Evolutionary conservation across 2,888 invertebrate species (phyloP).

Genomic region (Agrochola lota): DNA sequence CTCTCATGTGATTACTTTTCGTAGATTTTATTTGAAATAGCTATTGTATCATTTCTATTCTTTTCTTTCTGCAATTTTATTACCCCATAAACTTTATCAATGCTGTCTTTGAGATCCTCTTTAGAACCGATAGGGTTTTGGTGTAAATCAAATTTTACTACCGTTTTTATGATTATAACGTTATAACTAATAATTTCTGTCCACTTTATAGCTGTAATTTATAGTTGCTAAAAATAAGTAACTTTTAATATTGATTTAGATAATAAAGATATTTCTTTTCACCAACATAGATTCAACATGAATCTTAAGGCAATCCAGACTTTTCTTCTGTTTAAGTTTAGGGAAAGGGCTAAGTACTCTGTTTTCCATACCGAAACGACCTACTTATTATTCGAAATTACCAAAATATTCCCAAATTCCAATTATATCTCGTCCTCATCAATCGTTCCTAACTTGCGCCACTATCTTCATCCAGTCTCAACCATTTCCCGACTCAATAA

Average conservation of each 20-base stretch:
- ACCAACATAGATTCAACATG: too few relatives aligned
- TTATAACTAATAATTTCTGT: slow-evolving; percentile 42
- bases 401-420: too few relatives aligned
- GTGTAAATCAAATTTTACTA: slow-evolving; percentile 59
- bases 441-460: slow-evolving; percentile 70
- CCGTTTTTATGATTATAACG: slow-evolving; percentile 50
- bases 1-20: slow-evolving; percentile 17
- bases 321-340: too few relatives aligned
- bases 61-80: slow-evolving; percentile 44
- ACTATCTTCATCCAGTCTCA: slow-evolving; percentile 69
- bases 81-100: slow-evolving; percentile 48
- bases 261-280: background rate
- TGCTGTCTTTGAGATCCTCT: slow-evolving; percentile 30
- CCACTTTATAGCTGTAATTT: slow-evolving; percentile 44
- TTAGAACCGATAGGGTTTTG: slow-evolving; percentile 42
- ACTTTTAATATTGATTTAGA: background rate
- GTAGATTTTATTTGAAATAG: slow-evolving; percentile 26
- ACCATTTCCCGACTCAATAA: slow-evolving; percentile 83
- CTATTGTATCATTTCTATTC: slow-evolving; percentile 35
- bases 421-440: too few relatives aligned
- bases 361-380: too few relatives aligned
- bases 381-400: too few relatives aligned
- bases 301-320: too few relatives aligned
- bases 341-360: too few relatives aligned
- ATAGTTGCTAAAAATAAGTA: slow-evolving; percentile 39